Evolutionary conservation across 92 coral and sea anemone species (phyloP), one percentile per base, ranked within the genome.

Genomic region (Paramuricea clavata): DNA sequence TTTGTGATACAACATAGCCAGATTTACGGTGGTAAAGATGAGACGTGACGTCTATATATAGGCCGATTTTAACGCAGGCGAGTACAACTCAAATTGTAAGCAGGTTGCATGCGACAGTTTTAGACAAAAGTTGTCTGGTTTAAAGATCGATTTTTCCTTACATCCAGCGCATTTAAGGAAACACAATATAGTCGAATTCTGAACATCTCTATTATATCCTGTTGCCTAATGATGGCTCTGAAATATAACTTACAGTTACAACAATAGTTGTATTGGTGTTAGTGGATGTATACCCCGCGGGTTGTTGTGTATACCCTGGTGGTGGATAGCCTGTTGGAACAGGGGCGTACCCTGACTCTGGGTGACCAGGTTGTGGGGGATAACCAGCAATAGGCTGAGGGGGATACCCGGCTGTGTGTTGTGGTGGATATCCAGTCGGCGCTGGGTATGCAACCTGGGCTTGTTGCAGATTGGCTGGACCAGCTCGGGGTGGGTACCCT

Each of bases 201-300:
- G n/a, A n/a, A n/a, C n/a, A n/a, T n/a, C n/a, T n/a, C n/a, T n/a
- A n/a, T n/a, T n/a, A n/a, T n/a, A n/a, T n/a, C n/a, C n/a, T n/a
- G n/a, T n/a, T n/a, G n/a, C n/a, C n/a, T n/a, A n/a, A n/a, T n/a
- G n/a, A n/a, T n/a, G n/a, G n/a, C n/a, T n/a, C n/a, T n/a, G n/a
- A n/a, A n/a, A n/a, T n/a, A n/a, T 47, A 47, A 72, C 78, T 72
- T 39, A 72, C 78, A 17, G 78, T 39, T 0, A 72, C 78, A 19
- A 36, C 54, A 13, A 72, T 56, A 19, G 78, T 72, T 15, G 50
- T 72, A 27, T 2, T 34, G 52, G 23, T 72, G 41, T 39, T 72
- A 12, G 28, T 35, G 9, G 31, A 12, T 21, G 13, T 42, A 72
- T 6, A 31, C n/a, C 52, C 21, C 6, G 44, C 57, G 0, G 78